Conservation (phyloP, 1,140 invertebrate genomes). For the Druon quercuslanigerum region DNA sequence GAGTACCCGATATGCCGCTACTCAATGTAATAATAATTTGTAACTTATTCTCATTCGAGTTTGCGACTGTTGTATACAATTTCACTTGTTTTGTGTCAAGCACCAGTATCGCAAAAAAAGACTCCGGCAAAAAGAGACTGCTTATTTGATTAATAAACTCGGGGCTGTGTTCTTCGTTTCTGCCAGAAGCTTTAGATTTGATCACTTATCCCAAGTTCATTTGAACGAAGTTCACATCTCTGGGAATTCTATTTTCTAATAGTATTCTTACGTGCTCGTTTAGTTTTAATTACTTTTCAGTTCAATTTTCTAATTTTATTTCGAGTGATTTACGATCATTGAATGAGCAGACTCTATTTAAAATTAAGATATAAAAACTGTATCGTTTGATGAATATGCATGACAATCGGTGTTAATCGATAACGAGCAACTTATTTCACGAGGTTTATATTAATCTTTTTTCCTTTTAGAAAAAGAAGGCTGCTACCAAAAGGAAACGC, state of each 20-base stretch:
- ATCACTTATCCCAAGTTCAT: too few species aligned
- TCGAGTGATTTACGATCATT: constrained; percentile 5
- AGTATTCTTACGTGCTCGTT: not conserved
- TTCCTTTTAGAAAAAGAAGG: constrained; percentile 73
- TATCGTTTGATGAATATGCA: constrained; percentile 60
- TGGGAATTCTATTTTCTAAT: constrained; percentile 9
- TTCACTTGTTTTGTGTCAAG: constrained; percentile 72
- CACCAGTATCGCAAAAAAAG: constrained; percentile 55
- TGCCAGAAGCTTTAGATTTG: too few species aligned
- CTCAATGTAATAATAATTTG: constrained; percentile 73
- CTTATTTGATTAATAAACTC: constrained; percentile 43
- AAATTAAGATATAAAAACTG: constrained; percentile 50
- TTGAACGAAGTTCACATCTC: too few species aligned
- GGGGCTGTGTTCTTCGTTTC: too few species aligned
- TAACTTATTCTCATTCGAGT: constrained; percentile 65
- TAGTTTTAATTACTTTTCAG: too few species aligned
- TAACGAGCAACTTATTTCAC: not conserved
- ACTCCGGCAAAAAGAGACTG: constrained; percentile 50
- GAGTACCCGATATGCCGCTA: constrained; percentile 75
- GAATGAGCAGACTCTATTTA: constrained; percentile 57
- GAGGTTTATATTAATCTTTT: constrained; percentile 35
- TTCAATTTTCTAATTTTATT: not conserved
- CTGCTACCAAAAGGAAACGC: constrained; percentile 64
- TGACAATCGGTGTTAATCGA: constrained; percentile 63
- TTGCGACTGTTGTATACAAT: constrained; percentile 60